phyloP scores from a whole-genome alignment of 2,113 vertebrate genomes.

The Corapipo altera region DNA sequence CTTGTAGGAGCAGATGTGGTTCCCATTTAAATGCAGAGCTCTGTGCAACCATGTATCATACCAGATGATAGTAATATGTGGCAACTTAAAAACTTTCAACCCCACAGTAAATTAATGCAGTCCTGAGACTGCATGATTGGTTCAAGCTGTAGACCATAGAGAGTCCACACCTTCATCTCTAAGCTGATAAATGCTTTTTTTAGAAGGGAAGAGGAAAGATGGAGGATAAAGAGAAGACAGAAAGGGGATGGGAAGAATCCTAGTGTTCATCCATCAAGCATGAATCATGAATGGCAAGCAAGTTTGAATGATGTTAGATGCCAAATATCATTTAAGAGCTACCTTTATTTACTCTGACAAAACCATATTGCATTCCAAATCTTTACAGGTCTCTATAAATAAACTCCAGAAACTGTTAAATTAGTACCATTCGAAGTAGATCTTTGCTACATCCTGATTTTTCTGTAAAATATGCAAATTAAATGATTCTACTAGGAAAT shows the following conservation, averaged over 20 bases:
- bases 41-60: not conserved
- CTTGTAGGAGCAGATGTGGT: not conserved
- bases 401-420: slow-evolving; percentile 57
- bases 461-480: slow-evolving; percentile 9
- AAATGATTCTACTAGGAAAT: slow-evolving; percentile 13
- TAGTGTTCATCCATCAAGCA: not conserved
- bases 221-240: not conserved
- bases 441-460: slow-evolving; percentile 20
- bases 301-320: not conserved
- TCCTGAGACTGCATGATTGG: not conserved
- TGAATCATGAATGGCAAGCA: not conserved
- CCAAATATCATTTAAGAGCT: not conserved
- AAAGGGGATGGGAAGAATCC: not conserved
- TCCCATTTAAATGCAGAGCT: not conserved
- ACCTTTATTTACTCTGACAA: slow-evolving; percentile 45
- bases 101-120: not conserved
- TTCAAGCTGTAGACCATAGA: not conserved
- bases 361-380: slow-evolving; percentile 29
- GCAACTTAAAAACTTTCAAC: not conserved
- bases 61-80: not conserved
- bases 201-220: not conserved
- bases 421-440: slow-evolving; percentile 31
- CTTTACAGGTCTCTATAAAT: slow-evolving; percentile 52
- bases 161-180: not conserved
- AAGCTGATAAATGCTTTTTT: not conserved